Percentiles rank a stretch among this genome's conserved stretches.
These are phyloP conservation scores for Rhincodon typus DNA, from an alignment of 2,797 vertebrate genomes.

Conservation along the genomic window DNA sequence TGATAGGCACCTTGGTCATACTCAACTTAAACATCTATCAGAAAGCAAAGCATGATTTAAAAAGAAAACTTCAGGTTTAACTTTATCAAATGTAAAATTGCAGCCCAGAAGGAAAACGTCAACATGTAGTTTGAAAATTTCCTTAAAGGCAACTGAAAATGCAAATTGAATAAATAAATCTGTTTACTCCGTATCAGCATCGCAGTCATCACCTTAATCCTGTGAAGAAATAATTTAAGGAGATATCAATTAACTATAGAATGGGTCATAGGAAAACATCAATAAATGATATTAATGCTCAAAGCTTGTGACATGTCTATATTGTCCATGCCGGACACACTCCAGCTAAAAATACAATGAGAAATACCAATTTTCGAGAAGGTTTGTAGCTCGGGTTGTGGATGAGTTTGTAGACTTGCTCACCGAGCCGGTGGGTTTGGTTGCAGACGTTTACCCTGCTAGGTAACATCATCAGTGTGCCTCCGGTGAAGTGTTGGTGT, in stretches of 20 bases:
- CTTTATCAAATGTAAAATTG: not conserved
- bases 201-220: not conserved
- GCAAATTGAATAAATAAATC: not conserved
- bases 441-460: too few relatives aligned
- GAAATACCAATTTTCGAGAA: not conserved
- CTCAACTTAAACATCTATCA: not conserved
- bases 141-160: not conserved
- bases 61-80: not conserved
- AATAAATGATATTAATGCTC: not conserved
- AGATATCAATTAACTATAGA: not conserved
- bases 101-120: not conserved
- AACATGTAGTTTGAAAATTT: not conserved
- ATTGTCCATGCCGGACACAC: not conserved
- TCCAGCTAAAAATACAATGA: not conserved
- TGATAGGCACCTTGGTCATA: not conserved
- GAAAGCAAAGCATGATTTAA: not conserved
- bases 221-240: not conserved
- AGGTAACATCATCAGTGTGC: too few relatives aligned
- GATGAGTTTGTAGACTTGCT: too few relatives aligned
- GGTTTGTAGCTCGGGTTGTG: too few relatives aligned
- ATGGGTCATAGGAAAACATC: not conserved
- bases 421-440: too few relatives aligned
- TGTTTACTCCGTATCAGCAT: not conserved
- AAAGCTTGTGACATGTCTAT: not conserved
- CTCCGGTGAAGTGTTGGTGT: too few relatives aligned